Percentiles rank a stretch among this genome's conserved stretches.
Evolutionary conservation across 2,113 vertebrate species (phyloP).

Genomic region (Hemibagrus wyckioides): DNA sequence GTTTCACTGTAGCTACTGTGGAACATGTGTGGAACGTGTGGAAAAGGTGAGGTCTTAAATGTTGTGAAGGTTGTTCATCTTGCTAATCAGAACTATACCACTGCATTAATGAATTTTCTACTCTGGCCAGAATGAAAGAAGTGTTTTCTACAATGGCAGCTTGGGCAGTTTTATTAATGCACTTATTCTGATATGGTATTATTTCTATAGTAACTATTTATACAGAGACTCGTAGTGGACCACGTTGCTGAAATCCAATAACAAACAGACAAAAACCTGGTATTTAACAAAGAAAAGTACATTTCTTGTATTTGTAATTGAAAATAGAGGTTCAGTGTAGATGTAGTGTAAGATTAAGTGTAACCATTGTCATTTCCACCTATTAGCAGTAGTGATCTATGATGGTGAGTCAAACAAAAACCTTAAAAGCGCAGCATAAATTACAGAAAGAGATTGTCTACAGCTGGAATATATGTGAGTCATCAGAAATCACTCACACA

Average conservation of each 20-base stretch:
- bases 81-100: not conserved
- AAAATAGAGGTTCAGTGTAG: too few relatives aligned
- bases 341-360: not conserved
- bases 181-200: not conserved
- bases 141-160: not conserved
- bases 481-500: not conserved
- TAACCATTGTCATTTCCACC: not conserved
- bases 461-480: not conserved
- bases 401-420: not conserved
- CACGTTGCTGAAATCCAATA: not conserved
- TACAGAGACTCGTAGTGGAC: not conserved
- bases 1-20: not conserved
- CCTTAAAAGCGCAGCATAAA: not conserved
- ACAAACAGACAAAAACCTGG: not conserved
- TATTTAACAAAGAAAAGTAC: not conserved
- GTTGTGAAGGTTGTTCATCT: not conserved
- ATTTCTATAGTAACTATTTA: not conserved
- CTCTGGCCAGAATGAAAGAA: not conserved
- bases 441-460: not conserved
- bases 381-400: not conserved
- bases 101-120: not conserved
- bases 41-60: not conserved
- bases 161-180: not conserved
- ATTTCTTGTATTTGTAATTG: not conserved
- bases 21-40: not conserved